Conservation (phyloP, 1,140 invertebrate species). For the Plodia interpunctella region DNA sequence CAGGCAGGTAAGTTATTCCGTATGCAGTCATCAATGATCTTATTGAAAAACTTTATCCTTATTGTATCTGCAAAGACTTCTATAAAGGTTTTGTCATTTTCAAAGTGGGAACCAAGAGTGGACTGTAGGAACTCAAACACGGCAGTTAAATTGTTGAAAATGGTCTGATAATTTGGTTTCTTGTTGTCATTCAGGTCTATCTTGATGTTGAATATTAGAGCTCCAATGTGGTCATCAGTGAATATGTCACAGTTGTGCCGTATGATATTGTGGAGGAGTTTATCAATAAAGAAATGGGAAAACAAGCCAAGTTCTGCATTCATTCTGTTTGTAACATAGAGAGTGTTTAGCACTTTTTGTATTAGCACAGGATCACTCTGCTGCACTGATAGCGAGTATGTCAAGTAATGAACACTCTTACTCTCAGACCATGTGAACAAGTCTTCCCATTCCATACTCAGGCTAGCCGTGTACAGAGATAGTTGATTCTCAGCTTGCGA, state of each 20-base stretch:
- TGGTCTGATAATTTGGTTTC: slow-evolving; percentile 58
- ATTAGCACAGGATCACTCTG: slow-evolving; percentile 53
- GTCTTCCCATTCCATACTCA: slow-evolving; percentile 64
- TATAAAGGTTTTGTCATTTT: slow-evolving; percentile 52
- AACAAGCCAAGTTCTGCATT: slow-evolving; percentile 55
- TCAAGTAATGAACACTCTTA: slow-evolving; percentile 44
- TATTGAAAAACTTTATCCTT: slow-evolving; percentile 52
- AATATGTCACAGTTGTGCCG: slow-evolving; percentile 67
- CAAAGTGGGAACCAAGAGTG: slow-evolving; percentile 54
- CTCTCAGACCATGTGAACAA: slow-evolving; percentile 59
- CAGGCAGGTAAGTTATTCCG: slow-evolving; percentile 56
- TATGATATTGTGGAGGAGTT: slow-evolving; percentile 56
- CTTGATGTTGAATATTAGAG: slow-evolving; percentile 63
- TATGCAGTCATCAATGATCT: slow-evolving; percentile 65
- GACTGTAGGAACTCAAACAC: slow-evolving; percentile 67
- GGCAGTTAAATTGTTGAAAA: slow-evolving; percentile 67
- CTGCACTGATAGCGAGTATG: slow-evolving; percentile 57
- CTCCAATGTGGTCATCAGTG: slow-evolving; percentile 57
- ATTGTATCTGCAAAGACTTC: slow-evolving; percentile 54
- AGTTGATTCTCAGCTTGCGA: slow-evolving; percentile 54
- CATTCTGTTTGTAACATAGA: slow-evolving; percentile 49
- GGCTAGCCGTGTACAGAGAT: slow-evolving; percentile 47
- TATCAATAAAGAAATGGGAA: slow-evolving; percentile 60
- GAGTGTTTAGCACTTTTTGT: slow-evolving; percentile 55
- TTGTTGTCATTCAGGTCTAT: slow-evolving; percentile 50